These are phyloP conservation scores for Hipposideros larvatus DNA, from an alignment of 2,797 vertebrate genomes.

Conservation along the genomic window DNA sequence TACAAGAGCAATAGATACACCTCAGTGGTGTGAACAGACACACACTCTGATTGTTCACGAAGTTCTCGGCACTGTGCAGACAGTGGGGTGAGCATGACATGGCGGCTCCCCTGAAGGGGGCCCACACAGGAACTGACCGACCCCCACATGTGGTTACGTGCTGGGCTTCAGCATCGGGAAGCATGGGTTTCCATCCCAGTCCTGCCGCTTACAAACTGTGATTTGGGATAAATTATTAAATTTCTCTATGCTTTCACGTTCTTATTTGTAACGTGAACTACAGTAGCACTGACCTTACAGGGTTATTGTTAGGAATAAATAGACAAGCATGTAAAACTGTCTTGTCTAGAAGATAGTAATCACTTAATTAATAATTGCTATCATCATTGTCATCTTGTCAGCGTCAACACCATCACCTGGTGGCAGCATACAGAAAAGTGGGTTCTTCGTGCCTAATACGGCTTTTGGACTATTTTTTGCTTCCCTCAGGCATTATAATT, in stretches of 20 bases:
- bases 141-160: background rate
- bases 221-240: constrained; percentile 28
- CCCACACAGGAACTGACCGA: background rate
- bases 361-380: background rate
- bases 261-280: background rate
- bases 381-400: too few relatives aligned
- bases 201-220: background rate
- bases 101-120: background rate
- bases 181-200: background rate
- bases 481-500: background rate
- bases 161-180: background rate
- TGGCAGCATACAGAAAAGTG: background rate
- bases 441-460: background rate
- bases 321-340: background rate
- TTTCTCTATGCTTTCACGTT: constrained; percentile 29
- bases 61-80: background rate
- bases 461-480: background rate
- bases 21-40: background rate
- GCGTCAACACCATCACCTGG: background rate
- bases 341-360: background rate
- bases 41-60: background rate
- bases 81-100: background rate
- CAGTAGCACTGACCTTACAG: background rate
- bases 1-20: background rate
- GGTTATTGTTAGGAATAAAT: constrained; percentile 7